Percentiles rank a stretch among this genome's conserved stretches.
Evolutionary conservation across 2,113 vertebrate genomes (phyloP).

Genomic region (Dunckerocampus dactyliophorus): DNA sequence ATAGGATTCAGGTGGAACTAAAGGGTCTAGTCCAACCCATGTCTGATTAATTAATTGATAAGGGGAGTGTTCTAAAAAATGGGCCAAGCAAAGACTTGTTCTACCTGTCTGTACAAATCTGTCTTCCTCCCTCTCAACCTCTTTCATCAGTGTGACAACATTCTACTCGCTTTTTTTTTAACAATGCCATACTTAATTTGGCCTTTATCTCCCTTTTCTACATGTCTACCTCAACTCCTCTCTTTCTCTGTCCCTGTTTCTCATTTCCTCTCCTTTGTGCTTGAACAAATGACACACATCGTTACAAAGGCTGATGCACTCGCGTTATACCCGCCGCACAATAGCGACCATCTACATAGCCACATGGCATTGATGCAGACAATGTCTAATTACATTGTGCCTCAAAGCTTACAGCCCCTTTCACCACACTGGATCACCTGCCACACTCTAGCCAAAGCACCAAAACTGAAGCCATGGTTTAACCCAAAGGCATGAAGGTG

Average conservation of each 20-base stretch:
- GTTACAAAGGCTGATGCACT: constrained; percentile 51
- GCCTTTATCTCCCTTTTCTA: constrained; percentile 38
- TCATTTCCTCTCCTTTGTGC: constrained; percentile 51
- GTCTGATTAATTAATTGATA: constrained; percentile 6
- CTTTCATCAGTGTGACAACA: constrained; percentile 13
- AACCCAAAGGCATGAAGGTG: constrained; percentile 10
- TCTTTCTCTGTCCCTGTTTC: constrained; percentile 18
- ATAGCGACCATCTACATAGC: constrained; percentile 41
- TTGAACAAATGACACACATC: constrained; percentile 53
- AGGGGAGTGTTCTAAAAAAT: not conserved
- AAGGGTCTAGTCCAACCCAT: not conserved
- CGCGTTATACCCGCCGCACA: constrained; percentile 39
- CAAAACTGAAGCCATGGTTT: constrained; percentile 24
- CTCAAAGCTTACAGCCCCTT: constrained; percentile 24
- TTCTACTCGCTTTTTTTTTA: constrained; percentile 8
- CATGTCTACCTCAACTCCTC: constrained; percentile 32
- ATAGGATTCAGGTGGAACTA: not conserved
- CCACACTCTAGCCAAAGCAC: constrained; percentile 23
- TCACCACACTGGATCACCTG: constrained; percentile 17
- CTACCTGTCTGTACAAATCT: constrained; percentile 6
- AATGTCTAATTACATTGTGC: constrained; percentile 45
- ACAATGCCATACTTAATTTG: constrained; percentile 29
- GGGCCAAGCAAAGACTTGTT: not conserved
- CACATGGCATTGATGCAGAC: constrained; percentile 62
- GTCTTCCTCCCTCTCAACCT: constrained; percentile 11